Evolutionary conservation across 1,140 invertebrate genomes (phyloP).

Genomic region (Octopus sinensis): DNA sequence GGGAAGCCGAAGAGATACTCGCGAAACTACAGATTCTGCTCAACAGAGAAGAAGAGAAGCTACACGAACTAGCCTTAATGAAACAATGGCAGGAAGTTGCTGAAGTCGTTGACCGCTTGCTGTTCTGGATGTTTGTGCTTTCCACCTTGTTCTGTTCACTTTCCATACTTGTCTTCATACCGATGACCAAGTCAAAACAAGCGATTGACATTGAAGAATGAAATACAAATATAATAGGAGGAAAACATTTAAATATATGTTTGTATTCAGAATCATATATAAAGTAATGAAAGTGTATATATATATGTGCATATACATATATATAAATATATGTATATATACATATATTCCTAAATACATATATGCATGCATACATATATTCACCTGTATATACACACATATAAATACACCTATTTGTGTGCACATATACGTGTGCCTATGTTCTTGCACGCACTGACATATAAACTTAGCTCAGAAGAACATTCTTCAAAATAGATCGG

Average conservation of each 20-base stretch:
- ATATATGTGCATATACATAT: not conserved
- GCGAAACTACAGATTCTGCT: constrained; percentile 32
- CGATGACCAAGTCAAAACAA: constrained; percentile 58
- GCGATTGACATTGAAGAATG: not conserved
- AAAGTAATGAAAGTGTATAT: not conserved
- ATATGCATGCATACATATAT: not conserved
- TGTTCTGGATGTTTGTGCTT: constrained; percentile 95
- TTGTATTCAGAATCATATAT: not conserved
- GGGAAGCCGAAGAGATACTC: constrained; percentile 33
- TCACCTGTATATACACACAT: not conserved
- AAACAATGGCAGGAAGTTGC: constrained; percentile 93
- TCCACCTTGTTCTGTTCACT: constrained; percentile 88
- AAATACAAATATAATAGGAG: not conserved
- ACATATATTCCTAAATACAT: not conserved
- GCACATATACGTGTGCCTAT: no score
- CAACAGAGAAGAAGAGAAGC: constrained; percentile 32
- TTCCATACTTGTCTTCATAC: constrained; percentile 95
- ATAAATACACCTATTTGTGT: not conserved
- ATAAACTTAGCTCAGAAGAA: no score
- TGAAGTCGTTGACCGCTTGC: constrained; percentile 96
- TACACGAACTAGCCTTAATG: constrained; percentile 26
- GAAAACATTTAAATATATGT: not conserved
- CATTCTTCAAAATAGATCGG: no score
- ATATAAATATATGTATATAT: not conserved
- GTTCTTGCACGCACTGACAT: no score